Percentiles rank a stretch among this genome's conserved stretches.
phyloP scores from a whole-genome alignment of 1,140 invertebrate species.

The Parasteatoda tepidariorum region DNA sequence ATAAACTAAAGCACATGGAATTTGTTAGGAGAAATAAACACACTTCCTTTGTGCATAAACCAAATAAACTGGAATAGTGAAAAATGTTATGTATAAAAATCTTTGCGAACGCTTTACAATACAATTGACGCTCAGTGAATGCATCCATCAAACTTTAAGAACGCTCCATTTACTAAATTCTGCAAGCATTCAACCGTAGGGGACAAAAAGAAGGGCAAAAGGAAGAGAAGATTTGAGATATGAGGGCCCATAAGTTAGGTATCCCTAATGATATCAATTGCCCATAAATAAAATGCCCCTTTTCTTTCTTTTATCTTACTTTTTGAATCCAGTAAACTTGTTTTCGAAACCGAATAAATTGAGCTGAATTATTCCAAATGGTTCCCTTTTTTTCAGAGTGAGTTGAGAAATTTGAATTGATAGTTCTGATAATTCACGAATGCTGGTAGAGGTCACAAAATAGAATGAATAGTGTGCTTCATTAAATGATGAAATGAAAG shows the following conservation, averaged over 20 bases:
- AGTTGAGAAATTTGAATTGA: neutral
- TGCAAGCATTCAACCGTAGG: neutral
- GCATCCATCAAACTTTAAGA: conserved; percentile 21
- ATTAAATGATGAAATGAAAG: too few species aligned
- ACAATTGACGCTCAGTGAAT: neutral
- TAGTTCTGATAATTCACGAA: neutral
- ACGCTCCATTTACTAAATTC: conserved; percentile 26
- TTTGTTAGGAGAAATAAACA: neutral
- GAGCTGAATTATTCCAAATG: neutral
- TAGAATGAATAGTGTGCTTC: neutral
- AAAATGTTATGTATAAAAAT: neutral
- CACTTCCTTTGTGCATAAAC: neutral
- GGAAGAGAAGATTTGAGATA: neutral
- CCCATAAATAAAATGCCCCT: neutral
- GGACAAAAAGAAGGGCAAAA: neutral
- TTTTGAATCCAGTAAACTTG: neutral
- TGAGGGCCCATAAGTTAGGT: neutral
- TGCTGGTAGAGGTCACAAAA: neutral
- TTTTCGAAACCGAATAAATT: too few species aligned
- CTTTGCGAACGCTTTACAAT: neutral
- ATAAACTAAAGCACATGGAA: neutral
- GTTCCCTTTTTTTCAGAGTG: neutral
- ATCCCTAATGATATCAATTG: conserved; percentile 39
- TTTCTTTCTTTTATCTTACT: neutral
- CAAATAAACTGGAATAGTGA: neutral